Percentiles rank a stretch among this genome's conserved stretches.
These are phyloP conservation scores for Tragelaphus imberbis DNA, from an alignment of 2,113 vertebrate genomes.

Conservation along the genomic window DNA sequence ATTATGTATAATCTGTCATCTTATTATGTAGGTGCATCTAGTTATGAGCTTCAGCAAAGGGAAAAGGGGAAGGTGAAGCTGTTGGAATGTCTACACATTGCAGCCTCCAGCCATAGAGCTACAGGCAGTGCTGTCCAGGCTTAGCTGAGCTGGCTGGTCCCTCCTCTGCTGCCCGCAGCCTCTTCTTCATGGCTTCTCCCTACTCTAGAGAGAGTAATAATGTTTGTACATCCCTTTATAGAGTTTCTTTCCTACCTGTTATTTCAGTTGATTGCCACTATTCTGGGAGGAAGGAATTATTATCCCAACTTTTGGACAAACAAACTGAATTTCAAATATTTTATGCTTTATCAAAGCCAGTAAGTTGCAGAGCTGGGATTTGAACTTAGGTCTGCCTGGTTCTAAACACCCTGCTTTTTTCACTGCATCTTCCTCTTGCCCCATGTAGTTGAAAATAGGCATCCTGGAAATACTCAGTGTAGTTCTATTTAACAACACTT, in stretches of 20 bases:
- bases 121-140: not conserved
- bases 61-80: not conserved
- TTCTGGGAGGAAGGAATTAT: conserved; percentile 28
- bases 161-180: not conserved
- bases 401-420: conserved; percentile 2
- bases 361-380: not conserved
- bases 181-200: not conserved
- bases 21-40: conserved; percentile 1
- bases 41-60: conserved; percentile 16
- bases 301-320: not conserved
- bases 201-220: not conserved
- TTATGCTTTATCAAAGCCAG: conserved; percentile 13
- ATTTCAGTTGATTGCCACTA: conserved; percentile 9
- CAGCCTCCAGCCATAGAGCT: not conserved
- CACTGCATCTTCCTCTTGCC: not conserved
- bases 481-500: not conserved
- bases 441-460: not conserved
- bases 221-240: not conserved
- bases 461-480: not conserved
- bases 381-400: not conserved
- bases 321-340: conserved; percentile 22
- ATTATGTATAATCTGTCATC: conserved; percentile 3
- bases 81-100: not conserved
- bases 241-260: not conserved
- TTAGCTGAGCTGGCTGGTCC: not conserved